Evolutionary conservation across 1,140 invertebrate genomes (phyloP).

Genomic region (Macrosteles quadrilineatus): DNA sequence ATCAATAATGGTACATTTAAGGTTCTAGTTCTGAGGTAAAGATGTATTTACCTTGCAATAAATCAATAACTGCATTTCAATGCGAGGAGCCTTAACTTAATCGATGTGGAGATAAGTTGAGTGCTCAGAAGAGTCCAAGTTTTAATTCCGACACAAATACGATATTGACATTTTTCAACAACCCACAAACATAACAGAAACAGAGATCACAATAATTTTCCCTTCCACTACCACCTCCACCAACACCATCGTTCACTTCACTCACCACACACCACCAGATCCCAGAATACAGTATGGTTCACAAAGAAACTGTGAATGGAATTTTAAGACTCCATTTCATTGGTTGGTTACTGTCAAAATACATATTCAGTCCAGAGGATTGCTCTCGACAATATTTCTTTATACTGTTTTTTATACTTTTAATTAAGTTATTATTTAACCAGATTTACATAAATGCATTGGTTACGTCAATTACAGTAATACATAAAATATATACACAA

Average conservation of each 20-base stretch:
- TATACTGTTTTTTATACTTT: too few relatives aligned
- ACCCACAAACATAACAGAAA: conserved; percentile 5
- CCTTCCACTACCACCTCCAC: conserved; percentile 33
- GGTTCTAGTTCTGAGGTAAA: neutral
- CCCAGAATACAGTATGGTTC: conserved; percentile 33
- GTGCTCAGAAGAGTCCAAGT: neutral
- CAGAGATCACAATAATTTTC: conserved; percentile 8
- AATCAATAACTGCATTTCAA: neutral
- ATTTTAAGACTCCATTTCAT: conserved; percentile 28
- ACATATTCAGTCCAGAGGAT: neutral
- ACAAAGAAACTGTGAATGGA: conserved; percentile 40
- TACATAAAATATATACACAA: too few relatives aligned
- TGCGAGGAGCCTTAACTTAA: neutral
- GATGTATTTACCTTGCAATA: neutral
- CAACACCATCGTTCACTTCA: conserved; percentile 35
- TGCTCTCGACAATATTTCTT: too few relatives aligned
- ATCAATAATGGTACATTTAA: conserved; percentile 2
- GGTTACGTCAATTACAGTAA: too few relatives aligned
- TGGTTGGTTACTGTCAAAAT: conserved; percentile 27
- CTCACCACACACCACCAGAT: conserved; percentile 9
- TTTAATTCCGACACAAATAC: conserved; percentile 26
- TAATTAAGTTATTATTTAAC: too few relatives aligned
- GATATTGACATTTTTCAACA: conserved; percentile 38
- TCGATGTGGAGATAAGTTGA: neutral
- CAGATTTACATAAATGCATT: too few relatives aligned